Evolutionary conservation across 37 sponge, comb jelly and placozoan species (phyloP).

Genomic region (Amphimedon queenslandica): DNA sequence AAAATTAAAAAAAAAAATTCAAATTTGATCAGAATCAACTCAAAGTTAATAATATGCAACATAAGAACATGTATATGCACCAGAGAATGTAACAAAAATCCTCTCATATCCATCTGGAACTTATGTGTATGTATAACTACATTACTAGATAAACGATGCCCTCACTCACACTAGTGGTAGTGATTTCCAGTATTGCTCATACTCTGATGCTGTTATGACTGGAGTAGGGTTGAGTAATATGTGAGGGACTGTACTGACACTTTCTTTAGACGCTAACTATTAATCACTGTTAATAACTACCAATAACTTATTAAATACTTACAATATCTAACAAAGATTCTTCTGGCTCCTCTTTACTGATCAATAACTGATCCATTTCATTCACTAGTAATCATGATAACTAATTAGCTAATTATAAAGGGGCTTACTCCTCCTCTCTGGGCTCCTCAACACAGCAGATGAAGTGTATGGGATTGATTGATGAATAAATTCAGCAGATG

Average conservation of each 20-base stretch:
- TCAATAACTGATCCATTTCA: background rate
- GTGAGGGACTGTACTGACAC: constrained; percentile 19
- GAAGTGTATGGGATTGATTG: constrained; percentile 73
- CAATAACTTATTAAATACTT: background rate
- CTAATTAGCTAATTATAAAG: background rate
- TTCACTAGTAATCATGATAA: background rate
- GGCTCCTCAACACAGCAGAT: background rate
- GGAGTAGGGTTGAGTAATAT: constrained; percentile 68
- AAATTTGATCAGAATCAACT: background rate
- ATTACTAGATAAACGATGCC: too few species aligned
- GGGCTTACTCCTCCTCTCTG: background rate
- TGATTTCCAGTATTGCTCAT: constrained; percentile 76
- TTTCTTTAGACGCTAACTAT: background rate
- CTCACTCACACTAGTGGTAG: constrained; percentile 53
- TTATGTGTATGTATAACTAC: background rate
- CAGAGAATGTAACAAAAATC: background rate
- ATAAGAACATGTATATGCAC: background rate
- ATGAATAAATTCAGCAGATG: constrained; percentile 58
- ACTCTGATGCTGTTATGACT: constrained; percentile 64
- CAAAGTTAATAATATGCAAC: background rate
- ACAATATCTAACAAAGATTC: background rate
- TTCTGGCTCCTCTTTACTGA: background rate
- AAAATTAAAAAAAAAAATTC: background rate
- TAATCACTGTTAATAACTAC: background rate
- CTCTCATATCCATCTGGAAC: too few species aligned